Evolutionary conservation across 2,113 vertebrate genomes (phyloP), one percentile per base, ranked within the genome.

Genomic region (Pterophyllum scalare): DNA sequence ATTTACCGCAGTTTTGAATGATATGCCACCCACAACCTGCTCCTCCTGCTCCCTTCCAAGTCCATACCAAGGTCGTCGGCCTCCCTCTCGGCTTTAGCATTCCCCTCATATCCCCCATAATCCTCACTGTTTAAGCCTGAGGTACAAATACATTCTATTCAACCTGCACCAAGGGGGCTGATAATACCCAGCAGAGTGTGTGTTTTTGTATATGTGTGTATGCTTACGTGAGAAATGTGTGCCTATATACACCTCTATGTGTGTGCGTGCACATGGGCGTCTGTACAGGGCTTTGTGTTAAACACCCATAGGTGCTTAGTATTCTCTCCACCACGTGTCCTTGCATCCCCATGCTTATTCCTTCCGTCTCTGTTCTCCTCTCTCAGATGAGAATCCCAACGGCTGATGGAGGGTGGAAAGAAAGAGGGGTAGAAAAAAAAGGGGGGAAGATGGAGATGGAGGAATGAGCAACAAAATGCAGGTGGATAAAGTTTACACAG

Each of bases 271-370:
- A 19, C 65, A 54, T 40, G 11, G 14, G 57, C n/a, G 59, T 80
- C 78, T 88, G 87, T 77, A 83, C 60, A n/a, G 77, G 86, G 87
- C 88, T 92, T 92, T 94, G 86, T 94, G 85, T 92, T 89, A 91
- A 94, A 94, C 91, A 92, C 92, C 91, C 95, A 90, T 85, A 61
- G 74, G 91, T 95, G 94, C 88, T 96, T 95, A 96, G 94, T 96
- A 96, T 96, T 95, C 95, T 91, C 88, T 87, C 83, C 83, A 62
- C 91, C 92, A 83, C 79, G 75, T 80, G 93, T 93, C 94, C 93
- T 95, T 94, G 94, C 90, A 90, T 93, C 90, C 91, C 88, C 82
- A 59, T 83, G 90, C 94, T 93, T 88, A 87, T 89, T 92, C 92
- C 90, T 83, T 88, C 85, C 46, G 65, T 84, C 90, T 92, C 82